phyloP scores from a whole-genome alignment of 2,797 vertebrate species.

The Myotis pilosus region DNA sequence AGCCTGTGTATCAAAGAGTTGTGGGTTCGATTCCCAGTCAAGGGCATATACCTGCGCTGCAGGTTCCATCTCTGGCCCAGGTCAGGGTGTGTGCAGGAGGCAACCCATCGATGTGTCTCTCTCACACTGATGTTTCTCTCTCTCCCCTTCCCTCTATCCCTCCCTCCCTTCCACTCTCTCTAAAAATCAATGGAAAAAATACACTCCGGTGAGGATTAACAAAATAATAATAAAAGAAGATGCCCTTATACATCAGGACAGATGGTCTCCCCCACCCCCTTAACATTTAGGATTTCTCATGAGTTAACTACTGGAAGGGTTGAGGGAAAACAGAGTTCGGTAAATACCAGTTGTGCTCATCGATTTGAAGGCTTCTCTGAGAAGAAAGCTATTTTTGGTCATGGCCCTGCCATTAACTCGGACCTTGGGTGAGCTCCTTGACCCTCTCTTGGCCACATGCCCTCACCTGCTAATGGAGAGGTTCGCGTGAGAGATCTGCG shows the following conservation, averaged over 20 bases:
- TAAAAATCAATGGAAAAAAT: no score
- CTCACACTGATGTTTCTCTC: no score
- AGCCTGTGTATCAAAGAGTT: no score
- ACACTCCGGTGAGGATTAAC: no score
- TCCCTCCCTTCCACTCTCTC: no score
- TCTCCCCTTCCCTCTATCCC: no score
- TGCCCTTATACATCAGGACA: slow-evolving; percentile 74
- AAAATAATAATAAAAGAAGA: slow-evolving; percentile 45
- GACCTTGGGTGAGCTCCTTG: neutral
- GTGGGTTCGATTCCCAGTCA: no score
- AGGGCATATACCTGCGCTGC: no score
- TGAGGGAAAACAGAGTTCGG: neutral
- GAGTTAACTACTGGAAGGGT: slow-evolving; percentile 63
- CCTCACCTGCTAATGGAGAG: neutral
- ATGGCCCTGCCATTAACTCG: neutral
- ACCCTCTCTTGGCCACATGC: neutral
- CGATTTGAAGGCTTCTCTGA: neutral
- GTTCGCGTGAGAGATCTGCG: no score
- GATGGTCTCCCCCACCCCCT: slow-evolving; percentile 36
- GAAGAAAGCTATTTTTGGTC: neutral
- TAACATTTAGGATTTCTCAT: neutral
- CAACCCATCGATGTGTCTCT: no score
- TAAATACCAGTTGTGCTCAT: rapidly evolving
- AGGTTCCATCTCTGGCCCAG: no score
- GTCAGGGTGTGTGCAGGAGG: no score